Evolutionary conservation across 2,113 vertebrate species (phyloP), one percentile per base, ranked within the genome.

Genomic region (Urocynchramus pylzowi): DNA sequence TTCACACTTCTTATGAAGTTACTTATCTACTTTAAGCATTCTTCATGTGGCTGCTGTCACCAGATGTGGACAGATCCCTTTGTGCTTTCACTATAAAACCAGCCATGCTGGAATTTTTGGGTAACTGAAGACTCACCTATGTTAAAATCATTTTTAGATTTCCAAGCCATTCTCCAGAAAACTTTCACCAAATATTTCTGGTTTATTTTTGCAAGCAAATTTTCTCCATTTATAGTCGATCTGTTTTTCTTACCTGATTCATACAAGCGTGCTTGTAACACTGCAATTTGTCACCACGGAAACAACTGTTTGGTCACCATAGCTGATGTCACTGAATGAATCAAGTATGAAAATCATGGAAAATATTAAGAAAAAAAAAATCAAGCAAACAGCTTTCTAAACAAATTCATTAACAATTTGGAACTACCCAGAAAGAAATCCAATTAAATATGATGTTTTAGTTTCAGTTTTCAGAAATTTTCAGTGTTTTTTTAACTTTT

Each of bases 381-480:
- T 53, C 21, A 91, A 71, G 9, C 9, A 52, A 64, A n/a, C 18
- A 78, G 18, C 8, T 52, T n/a, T 65, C 49, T 54, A 65, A 79
- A 81, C 22, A 81, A 53, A 90, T 45, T 31, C 57, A 73, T 83
- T 44, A 56, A 94, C 83, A 87, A 83, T 82, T 74, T 37, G 69
- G 59, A 95, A 76, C 21, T 69, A 83, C 3, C 1, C 10, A 7
- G 78, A 95, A 90, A 50, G n/a, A 91, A 94, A 90, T 80, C 80
- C n/a, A 82, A 70, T 33, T 84, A 24, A 83, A 83, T 13, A 31
- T 31, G 41, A 86, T 74, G 31, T 12, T 10, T n/a, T 47, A 74
- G 87, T 84, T 94, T 94, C 89, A n/a, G 30, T 65, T 94, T 80
- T 88, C 90, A 79, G 79, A 94, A 93, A 52, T 85, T 68, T 85